Base-by-base conservation (phyloP, 2,113 vertebrate species). In the Vicugna pacos region DNA sequence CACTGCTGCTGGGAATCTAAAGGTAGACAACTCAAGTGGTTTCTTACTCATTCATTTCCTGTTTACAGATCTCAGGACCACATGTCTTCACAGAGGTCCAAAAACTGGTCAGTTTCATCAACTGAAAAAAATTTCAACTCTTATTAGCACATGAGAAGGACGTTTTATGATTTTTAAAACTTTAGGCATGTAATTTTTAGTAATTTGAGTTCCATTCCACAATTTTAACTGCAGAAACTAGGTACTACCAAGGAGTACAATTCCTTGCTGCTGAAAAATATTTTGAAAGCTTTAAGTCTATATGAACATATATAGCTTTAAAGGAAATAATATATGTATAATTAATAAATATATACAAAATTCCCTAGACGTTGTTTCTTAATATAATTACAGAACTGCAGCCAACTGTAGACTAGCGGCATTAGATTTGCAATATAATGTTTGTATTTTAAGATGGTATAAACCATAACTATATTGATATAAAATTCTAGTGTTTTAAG, bases 1-100 rank as follows among this genome's bases (percentile, higher is more conserved):
- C 6, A 99, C 99, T 0, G 99, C 99, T 14, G 99, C 99, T 4
- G 99, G 99, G 60, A 99, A 99, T 82, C 98, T 99, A 15, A 99
- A 99, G 99, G 99, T 99, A 98, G 24, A 19, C 24, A 2, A 54
- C 12, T 2, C 20, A 10, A 17, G 28, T 1, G 5, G 5, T 46
- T 60, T 76, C 50, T 30, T 35, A 60, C 3, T n/a, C 20, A 1
- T 8, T 3, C 2, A 38, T n/a, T 35, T 88, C 30, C 7, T 32
- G 2, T 64, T 62, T 19, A 1, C 42, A 48, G 3, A 32, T 69
- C 32, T 38, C 22, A 42, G 35, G 14, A 24, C 30, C 24, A 2
- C 8, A 15, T 20, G 3, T 58, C 60, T 62, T 77, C 46, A 88
- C 13, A 52, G 62, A 69, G 46, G 30, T 56, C 54, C 20, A 50